These are phyloP conservation scores for Drosophila affinis DNA, from an alignment of 2,888 invertebrate genomes.

Conservation along the genomic window DNA sequence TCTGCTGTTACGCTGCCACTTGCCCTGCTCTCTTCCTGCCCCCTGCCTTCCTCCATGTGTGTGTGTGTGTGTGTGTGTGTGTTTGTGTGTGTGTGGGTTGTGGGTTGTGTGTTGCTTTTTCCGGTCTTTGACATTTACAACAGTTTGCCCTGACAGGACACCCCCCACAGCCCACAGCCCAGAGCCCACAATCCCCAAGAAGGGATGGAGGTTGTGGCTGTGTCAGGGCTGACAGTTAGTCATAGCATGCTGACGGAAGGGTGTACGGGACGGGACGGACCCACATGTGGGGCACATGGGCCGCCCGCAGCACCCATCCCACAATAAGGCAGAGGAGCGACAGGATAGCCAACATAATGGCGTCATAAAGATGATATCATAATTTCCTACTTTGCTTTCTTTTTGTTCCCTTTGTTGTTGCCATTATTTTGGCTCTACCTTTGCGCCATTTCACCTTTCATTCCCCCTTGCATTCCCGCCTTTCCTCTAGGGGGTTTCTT, in stretches of 20 bases:
- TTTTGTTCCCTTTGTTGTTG: slow-evolving; percentile 27
- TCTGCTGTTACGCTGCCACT: background rate
- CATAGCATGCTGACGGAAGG: slow-evolving; percentile 57
- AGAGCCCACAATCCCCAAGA: background rate
- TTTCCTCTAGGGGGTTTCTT: slow-evolving; percentile 12
- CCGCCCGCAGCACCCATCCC: slow-evolving; percentile 8
- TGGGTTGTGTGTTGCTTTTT: slow-evolving; percentile 52
- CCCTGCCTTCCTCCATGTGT: slow-evolving; percentile 3
- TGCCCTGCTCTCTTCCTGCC: slow-evolving; percentile 2
- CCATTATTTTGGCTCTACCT: background rate
- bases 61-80: background rate
- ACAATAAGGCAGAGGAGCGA: slow-evolving; percentile 22
- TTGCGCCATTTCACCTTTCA: slow-evolving; percentile 14
- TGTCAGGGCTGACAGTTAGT: slow-evolving; percentile 52
- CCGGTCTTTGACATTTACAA: slow-evolving; percentile 75
- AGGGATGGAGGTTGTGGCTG: background rate
- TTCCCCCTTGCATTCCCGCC: slow-evolving; percentile 3
- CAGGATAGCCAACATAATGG: slow-evolving; percentile 64
- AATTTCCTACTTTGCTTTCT: slow-evolving; percentile 73
- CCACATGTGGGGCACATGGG: slow-evolving; percentile 7
- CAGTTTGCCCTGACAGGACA: slow-evolving; percentile 58
- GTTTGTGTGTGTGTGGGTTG: background rate
- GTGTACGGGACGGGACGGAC: slow-evolving; percentile 23
- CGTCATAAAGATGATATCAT: slow-evolving; percentile 76
- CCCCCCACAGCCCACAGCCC: background rate